Conservation (phyloP, 2,113 vertebrate species). For the Oxyruncus cristatus region DNA sequence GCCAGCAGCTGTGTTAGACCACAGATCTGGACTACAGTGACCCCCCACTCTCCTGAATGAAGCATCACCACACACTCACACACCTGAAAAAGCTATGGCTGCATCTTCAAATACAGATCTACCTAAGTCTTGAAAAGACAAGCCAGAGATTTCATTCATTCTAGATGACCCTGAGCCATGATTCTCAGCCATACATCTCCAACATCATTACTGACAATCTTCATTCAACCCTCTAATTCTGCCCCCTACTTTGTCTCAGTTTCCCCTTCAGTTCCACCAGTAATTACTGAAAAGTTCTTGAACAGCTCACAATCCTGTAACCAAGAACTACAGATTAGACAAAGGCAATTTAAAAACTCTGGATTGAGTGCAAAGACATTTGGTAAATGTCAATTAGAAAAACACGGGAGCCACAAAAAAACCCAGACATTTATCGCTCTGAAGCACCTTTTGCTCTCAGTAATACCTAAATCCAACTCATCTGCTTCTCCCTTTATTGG, state of each 20-base stretch:
- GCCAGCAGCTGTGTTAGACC: background rate
- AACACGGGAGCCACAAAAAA: background rate
- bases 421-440: background rate
- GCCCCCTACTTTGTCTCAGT: background rate
- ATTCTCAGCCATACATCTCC: background rate
- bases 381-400: background rate
- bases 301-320: background rate
- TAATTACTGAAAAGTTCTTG: background rate
- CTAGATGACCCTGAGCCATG: background rate
- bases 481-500: background rate
- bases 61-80: background rate
- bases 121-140: background rate
- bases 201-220: background rate
- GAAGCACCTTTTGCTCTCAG: background rate
- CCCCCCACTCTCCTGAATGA: background rate
- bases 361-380: background rate
- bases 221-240: background rate
- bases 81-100: background rate
- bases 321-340: background rate
- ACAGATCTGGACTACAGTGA: background rate
- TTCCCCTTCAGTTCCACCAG: background rate
- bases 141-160: background rate
- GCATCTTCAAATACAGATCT: background rate
- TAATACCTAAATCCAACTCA: background rate
- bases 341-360: background rate